Evolutionary conservation across 2,113 vertebrate genomes (phyloP).

Genomic region (Thryonomys swinderianus): DNA sequence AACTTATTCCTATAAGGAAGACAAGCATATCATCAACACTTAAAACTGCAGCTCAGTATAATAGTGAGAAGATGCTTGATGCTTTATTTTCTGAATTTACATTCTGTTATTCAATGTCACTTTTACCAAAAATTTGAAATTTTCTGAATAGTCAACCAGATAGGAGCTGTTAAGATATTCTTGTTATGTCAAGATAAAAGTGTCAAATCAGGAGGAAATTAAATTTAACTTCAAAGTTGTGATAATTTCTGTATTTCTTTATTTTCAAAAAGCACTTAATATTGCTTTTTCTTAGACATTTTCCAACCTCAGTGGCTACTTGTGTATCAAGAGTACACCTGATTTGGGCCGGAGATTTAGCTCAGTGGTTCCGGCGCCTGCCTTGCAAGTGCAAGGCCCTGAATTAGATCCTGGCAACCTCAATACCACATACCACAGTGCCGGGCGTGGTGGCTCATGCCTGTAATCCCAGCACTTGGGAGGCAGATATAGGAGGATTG

Average conservation of each 20-base stretch:
- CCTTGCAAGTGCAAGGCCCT: too few relatives aligned
- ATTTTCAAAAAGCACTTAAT: slow-evolving; percentile 31
- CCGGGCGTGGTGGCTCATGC: too few relatives aligned
- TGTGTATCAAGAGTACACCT: neutral
- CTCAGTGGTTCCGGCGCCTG: too few relatives aligned
- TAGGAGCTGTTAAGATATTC: neutral
- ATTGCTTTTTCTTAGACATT: slow-evolving; percentile 24
- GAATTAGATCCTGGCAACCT: too few relatives aligned
- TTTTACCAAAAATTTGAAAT: neutral
- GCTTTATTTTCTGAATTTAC: slow-evolving; percentile 6
- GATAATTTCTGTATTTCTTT: slow-evolving; percentile 32
- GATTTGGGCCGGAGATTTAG: too few relatives aligned
- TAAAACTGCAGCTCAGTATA: neutral
- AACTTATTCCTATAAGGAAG: neutral
- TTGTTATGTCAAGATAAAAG: slow-evolving; percentile 35
- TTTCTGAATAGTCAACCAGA: neutral
- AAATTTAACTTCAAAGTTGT: slow-evolving; percentile 59
- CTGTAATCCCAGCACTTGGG: too few relatives aligned
- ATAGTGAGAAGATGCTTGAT: neutral
- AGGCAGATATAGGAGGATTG: too few relatives aligned
- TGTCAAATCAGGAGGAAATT: slow-evolving; percentile 9
- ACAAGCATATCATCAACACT: slow-evolving; percentile 2
- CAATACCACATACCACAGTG: too few relatives aligned
- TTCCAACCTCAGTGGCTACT: neutral
- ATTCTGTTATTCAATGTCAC: neutral